Evolutionary conservation across 2,888 invertebrate species (phyloP).

Genomic region (Drymonia ruficornis): DNA sequence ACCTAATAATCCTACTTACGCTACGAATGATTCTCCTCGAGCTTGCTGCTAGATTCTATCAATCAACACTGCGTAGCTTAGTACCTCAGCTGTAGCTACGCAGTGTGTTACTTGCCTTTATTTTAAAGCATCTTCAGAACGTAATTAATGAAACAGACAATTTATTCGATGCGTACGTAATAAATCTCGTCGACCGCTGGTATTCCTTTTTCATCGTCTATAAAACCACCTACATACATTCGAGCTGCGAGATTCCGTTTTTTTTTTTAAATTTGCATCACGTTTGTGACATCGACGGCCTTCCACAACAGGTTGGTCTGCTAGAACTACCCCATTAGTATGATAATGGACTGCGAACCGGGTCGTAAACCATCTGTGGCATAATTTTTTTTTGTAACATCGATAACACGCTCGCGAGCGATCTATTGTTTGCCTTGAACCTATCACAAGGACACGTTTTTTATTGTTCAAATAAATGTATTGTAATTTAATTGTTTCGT

Average conservation of each 20-base stretch:
- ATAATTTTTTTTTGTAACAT: slow-evolving; percentile 29
- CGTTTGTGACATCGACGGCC: slow-evolving; percentile 36
- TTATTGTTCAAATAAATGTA: slow-evolving; percentile 28
- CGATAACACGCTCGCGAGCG: slow-evolving; percentile 25
- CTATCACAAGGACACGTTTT: slow-evolving; percentile 38
- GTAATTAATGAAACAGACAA: background rate
- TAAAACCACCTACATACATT: slow-evolving; percentile 27
- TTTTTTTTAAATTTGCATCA: slow-evolving; percentile 23
- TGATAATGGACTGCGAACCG: slow-evolving; percentile 65
- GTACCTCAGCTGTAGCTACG: too few species aligned
- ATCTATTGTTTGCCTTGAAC: slow-evolving; percentile 38
- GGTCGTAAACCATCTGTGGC: slow-evolving; percentile 53
- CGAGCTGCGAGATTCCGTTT: slow-evolving; percentile 21
- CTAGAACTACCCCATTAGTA: slow-evolving; percentile 70
- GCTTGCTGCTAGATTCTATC: too few species aligned
- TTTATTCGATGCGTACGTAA: slow-evolving; percentile 15
- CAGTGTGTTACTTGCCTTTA: too few species aligned
- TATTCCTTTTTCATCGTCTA: slow-evolving; percentile 15
- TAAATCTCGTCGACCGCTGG: slow-evolving; percentile 14
- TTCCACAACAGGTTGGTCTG: slow-evolving; percentile 54
- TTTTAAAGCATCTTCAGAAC: background rate
- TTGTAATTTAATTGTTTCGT: slow-evolving; percentile 27
- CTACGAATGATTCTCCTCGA: too few species aligned
- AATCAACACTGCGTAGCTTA: too few species aligned
- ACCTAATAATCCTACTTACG: too few species aligned